phyloP scores from a whole-genome alignment of 1,140 invertebrate species.

The Pararge aegeria region DNA sequence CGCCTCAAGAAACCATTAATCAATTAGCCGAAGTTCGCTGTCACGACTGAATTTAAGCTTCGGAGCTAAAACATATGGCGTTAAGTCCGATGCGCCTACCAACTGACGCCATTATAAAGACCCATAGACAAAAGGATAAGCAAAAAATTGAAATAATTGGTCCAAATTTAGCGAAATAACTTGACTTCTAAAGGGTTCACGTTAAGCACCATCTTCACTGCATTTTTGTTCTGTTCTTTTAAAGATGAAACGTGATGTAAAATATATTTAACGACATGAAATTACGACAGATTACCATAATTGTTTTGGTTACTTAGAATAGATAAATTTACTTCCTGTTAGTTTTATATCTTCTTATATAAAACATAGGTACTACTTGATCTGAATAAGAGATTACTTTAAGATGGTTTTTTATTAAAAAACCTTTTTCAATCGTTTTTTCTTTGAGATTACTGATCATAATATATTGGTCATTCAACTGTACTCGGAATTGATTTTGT shows the following conservation, averaged over 20 bases:
- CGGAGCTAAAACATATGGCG: slow-evolving; percentile 62
- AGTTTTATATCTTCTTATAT: too few relatives aligned
- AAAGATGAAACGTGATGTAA: too few relatives aligned
- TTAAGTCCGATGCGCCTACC: slow-evolving; percentile 49
- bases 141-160: slow-evolving; percentile 63
- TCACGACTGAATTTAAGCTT: slow-evolving; percentile 63
- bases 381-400: slow-evolving; percentile 18
- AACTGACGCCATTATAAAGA: slow-evolving; percentile 70
- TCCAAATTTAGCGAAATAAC: slow-evolving; percentile 61
- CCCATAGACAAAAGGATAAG: slow-evolving; percentile 31
- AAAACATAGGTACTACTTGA: too few relatives aligned
- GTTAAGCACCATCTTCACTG: slow-evolving; percentile 56
- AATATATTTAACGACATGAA: too few relatives aligned
- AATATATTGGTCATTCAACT: slow-evolving; percentile 45
- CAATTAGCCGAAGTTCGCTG: slow-evolving; percentile 68
- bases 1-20: slow-evolving; percentile 66
- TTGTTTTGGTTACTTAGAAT: too few relatives aligned
- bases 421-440: slow-evolving; percentile 1
- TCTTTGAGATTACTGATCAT: slow-evolving; percentile 12
- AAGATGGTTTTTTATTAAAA: not conserved
- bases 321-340: too few relatives aligned
- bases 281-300: too few relatives aligned
- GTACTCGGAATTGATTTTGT: slow-evolving; percentile 71
- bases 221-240: slow-evolving; percentile 64
- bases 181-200: slow-evolving; percentile 70